Percentiles rank a stretch among this genome's conserved stretches.
phyloP scores from a whole-genome alignment of 2,888 invertebrate genomes.

The Troilus luridus region DNA sequence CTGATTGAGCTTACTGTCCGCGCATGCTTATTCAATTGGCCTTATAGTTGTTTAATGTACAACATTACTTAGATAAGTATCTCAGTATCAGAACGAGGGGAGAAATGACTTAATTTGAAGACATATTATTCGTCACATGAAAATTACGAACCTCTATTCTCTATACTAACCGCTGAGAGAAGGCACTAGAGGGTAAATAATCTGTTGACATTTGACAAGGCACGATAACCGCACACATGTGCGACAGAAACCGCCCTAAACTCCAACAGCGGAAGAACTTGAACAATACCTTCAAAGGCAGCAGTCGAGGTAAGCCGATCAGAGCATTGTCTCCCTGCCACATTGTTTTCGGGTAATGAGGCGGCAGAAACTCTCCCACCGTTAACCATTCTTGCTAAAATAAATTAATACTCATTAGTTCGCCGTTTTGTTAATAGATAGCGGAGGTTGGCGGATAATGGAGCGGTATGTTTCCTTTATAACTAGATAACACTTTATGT shows the following conservation, averaged over 20 bases:
- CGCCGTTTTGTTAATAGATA: not conserved
- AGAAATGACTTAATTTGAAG: not conserved
- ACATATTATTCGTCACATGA: not conserved
- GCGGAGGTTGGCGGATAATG: not conserved
- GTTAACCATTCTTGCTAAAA: not conserved
- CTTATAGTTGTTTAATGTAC: not conserved
- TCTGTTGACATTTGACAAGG: not conserved
- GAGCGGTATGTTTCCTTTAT: too few relatives aligned
- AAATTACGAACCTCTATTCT: not conserved
- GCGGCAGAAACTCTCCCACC: not conserved
- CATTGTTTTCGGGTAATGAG: constrained; percentile 11
- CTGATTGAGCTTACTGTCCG: too few relatives aligned
- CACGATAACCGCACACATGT: not conserved
- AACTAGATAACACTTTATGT: not conserved
- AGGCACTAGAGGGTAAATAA: not conserved
- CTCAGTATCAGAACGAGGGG: not conserved
- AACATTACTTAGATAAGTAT: not conserved
- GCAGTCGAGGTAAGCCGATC: not conserved
- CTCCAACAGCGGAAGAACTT: not conserved
- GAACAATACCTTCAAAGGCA: constrained; percentile 5
- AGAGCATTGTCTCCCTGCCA: not conserved
- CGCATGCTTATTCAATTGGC: too few relatives aligned
- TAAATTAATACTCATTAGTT: not conserved
- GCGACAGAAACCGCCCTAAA: not conserved
- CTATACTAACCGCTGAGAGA: too few relatives aligned